A percentile compares a stretch with the other conserved stretches of the same genome.
These are phyloP conservation scores for Urocitellus parryii DNA, from an alignment of 2,113 vertebrate genomes.

Conservation along the genomic window DNA sequence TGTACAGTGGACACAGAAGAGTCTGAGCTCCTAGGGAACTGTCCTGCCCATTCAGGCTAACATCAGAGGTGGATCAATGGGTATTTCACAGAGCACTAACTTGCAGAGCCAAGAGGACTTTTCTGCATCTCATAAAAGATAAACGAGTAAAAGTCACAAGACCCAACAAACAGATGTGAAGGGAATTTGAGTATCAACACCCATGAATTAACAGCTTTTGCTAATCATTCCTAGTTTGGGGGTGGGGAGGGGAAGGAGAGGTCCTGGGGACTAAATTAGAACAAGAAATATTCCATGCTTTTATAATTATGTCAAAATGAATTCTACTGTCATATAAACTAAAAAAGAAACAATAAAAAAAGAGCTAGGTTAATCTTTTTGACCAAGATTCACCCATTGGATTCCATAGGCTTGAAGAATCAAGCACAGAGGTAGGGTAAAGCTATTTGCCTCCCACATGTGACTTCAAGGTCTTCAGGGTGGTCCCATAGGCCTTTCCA, in stretches of 20 bases:
- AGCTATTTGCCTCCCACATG: background rate
- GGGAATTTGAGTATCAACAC: constrained; percentile 26
- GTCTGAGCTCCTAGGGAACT: too few relatives aligned
- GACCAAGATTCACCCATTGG: background rate
- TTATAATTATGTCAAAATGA: too few relatives aligned
- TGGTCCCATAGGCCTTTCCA: background rate
- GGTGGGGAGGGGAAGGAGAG: too few relatives aligned
- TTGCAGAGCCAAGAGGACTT: background rate
- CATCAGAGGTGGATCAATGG: background rate
- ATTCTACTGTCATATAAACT: too few relatives aligned
- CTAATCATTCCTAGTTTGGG: constrained; percentile 63
- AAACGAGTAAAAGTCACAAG: background rate
- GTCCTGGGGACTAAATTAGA: constrained; percentile 18
- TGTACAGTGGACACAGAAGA: background rate
- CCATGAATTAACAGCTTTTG: constrained; percentile 77
- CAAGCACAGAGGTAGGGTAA: background rate
- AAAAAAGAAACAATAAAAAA: background rate
- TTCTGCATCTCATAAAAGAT: background rate
- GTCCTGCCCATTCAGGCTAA: background rate
- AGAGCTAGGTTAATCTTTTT: background rate
- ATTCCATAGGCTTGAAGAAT: background rate
- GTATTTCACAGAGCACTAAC: fast-evolving
- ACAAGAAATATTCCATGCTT: too few relatives aligned
- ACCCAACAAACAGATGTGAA: background rate
- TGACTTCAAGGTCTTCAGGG: background rate